Conservation (phyloP, 2,797 vertebrate genomes). For the Anisognathus igniventris region DNA sequence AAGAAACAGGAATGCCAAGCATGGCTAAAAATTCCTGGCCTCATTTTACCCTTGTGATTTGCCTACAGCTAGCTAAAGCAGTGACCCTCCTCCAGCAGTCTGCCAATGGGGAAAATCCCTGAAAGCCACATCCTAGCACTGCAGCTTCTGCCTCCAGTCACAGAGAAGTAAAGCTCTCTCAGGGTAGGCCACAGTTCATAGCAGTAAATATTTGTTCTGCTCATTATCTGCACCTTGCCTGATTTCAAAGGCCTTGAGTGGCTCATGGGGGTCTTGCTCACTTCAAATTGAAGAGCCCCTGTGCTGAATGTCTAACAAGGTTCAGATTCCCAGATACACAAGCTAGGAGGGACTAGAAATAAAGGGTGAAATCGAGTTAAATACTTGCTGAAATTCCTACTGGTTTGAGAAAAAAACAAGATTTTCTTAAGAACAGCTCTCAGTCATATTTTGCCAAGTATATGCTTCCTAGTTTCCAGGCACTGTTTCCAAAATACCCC, state of each 20-base stretch:
- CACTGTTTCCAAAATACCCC: neutral
- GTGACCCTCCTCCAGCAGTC: neutral
- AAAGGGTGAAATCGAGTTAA: neutral
- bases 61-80: neutral
- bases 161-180: neutral
- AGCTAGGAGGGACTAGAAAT: neutral
- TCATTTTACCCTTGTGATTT: neutral
- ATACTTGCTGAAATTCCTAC: neutral
- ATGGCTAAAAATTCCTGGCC: neutral
- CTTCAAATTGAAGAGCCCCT: neutral
- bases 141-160: neutral
- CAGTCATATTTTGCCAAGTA: neutral
- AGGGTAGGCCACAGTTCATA: neutral
- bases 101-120: neutral
- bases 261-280: no score
- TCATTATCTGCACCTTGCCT: neutral
- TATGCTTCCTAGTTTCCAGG: neutral
- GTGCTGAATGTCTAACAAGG: neutral
- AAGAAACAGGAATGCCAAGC: neutral
- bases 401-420: neutral
- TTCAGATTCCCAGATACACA: neutral
- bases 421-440: neutral
- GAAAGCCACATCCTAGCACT: neutral
- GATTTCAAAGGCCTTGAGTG: neutral
- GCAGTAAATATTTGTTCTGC: neutral